Base-by-base conservation (phyloP, 2,113 vertebrate genomes). In the Chrysochloris asiatica region DNA sequence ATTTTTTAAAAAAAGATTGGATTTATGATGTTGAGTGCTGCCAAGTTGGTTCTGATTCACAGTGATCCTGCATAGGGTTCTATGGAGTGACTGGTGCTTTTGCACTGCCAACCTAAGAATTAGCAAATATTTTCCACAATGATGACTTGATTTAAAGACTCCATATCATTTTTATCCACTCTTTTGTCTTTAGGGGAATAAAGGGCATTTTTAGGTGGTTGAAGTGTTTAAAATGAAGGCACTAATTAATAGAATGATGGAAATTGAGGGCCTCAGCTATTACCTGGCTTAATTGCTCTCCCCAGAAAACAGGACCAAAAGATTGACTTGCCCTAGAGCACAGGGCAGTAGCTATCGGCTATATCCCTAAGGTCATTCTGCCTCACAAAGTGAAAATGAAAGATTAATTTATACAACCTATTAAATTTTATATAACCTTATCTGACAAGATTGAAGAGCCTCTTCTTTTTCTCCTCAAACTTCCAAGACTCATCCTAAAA, bases 161-260 rank as follows among this genome's bases (percentile, higher is more conserved):
- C 54, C 43, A 75, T 33, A 52, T 86, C 83, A 84, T 24, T 73
- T 90, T 92, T 90, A 81, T 56, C n/a, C 80, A 75, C 26, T 84
- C 2, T 81, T 54, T 0, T 82, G 30, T 80, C 75, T 90, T 67
- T 93, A 75, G 84, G 54, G 16, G 21, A 28, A 72, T 65, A 38
- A 86, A 43, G 21, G 13, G 22, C 8, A 81, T 22, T 84, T 84
- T 72, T 77, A 80, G n/a, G 78, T 86, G 88, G 36, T 59, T 83
- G 52, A 30, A 92, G 33, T 9, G 87, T 47, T 56, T 71, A 86
- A 90, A 90, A 82, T 56, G 24, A 92, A 92, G 45, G n/a, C 67
- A 52, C 72, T 90, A 88, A 69, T 80, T 30, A 92, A 73, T 3
- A 77, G n/a, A 88, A 38, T 38, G 22, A 81, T 45, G 56, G 45